Conservation (phyloP, 2,888 invertebrate species). For the Aquatica leii region DNA sequence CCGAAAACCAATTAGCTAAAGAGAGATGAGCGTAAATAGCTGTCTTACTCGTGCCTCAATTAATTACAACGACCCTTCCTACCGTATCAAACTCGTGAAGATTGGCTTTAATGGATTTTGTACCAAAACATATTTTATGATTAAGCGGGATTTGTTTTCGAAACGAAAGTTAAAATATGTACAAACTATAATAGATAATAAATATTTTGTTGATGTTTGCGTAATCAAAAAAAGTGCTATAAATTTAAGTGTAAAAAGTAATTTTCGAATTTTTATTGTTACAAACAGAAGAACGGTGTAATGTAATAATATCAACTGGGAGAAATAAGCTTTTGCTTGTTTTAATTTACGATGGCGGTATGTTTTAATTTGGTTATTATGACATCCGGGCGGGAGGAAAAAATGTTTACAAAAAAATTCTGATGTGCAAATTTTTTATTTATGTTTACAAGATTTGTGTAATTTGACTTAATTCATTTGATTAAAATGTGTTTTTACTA, state of each 20-base stretch:
- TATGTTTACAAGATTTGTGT: no score
- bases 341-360: slow-evolving; percentile 25
- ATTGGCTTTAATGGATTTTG: slow-evolving; percentile 42
- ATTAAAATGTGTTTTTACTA: no score
- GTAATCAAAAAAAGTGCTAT: no score
- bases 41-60: slow-evolving; percentile 36
- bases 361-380: slow-evolving; percentile 32
- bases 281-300: slow-evolving; percentile 35
- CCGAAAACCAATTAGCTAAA: slow-evolving; percentile 43
- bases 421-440: slow-evolving; percentile 4
- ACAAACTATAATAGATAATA: slow-evolving; percentile 31
- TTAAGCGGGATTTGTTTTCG: slow-evolving; percentile 37
- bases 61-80: slow-evolving; percentile 40
- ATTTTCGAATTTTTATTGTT: slow-evolving; percentile 30
- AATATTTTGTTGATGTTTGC: slow-evolving; percentile 29
- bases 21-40: slow-evolving; percentile 30
- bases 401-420: slow-evolving; percentile 15
- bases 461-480: no score
- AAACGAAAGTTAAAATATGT: slow-evolving; percentile 29
- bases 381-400: slow-evolving; percentile 20
- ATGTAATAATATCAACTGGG: slow-evolving; percentile 34
- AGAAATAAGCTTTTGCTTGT: slow-evolving; percentile 28
- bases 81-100: slow-evolving; percentile 37
- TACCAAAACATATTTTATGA: slow-evolving; percentile 40
- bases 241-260: slow-evolving; percentile 15